Evolutionary conservation across 2,888 invertebrate species (phyloP).

Genomic region (Nasonovia ribisnigri): DNA sequence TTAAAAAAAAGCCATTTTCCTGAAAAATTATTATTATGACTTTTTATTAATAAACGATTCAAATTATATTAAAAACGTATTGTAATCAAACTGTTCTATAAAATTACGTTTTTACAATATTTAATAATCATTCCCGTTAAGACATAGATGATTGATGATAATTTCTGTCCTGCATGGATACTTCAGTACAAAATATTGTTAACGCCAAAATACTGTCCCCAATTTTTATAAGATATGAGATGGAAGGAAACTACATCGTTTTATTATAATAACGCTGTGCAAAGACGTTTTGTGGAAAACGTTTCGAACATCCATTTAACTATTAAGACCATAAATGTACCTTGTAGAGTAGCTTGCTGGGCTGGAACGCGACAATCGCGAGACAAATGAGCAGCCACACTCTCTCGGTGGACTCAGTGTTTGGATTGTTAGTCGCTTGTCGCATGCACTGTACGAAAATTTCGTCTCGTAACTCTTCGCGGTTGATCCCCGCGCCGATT

Average conservation of each 20-base stretch:
- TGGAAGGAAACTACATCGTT: background rate
- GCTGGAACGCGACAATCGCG: slow-evolving; percentile 92
- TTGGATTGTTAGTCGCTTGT: slow-evolving; percentile 91
- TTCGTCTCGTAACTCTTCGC: slow-evolving; percentile 93
- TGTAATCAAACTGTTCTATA: too few relatives aligned
- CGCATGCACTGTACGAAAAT: slow-evolving; percentile 90
- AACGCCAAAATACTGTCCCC: background rate
- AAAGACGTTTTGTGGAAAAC: background rate
- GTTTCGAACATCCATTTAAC: background rate
- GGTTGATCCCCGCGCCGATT: slow-evolving; percentile 87
- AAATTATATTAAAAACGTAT: too few relatives aligned
- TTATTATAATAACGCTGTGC: background rate
- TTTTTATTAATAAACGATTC: too few relatives aligned
- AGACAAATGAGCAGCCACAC: slow-evolving; percentile 91
- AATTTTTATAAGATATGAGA: background rate
- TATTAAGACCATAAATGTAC: slow-evolving; percentile 68
- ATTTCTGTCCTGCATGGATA: too few relatives aligned
- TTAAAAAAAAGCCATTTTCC: too few relatives aligned
- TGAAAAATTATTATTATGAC: too few relatives aligned
- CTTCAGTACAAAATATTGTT: too few relatives aligned
- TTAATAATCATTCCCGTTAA: too few relatives aligned
- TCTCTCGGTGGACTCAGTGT: slow-evolving; percentile 84
- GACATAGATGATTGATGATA: too few relatives aligned
- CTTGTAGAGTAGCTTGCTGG: slow-evolving; percentile 84
- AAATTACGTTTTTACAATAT: too few relatives aligned